Percentiles rank a stretch among this genome's conserved stretches.
These are phyloP conservation scores for Enteromius paludinosus DNA, from an alignment of 2,797 vertebrate genomes.

Conservation along the genomic window DNA sequence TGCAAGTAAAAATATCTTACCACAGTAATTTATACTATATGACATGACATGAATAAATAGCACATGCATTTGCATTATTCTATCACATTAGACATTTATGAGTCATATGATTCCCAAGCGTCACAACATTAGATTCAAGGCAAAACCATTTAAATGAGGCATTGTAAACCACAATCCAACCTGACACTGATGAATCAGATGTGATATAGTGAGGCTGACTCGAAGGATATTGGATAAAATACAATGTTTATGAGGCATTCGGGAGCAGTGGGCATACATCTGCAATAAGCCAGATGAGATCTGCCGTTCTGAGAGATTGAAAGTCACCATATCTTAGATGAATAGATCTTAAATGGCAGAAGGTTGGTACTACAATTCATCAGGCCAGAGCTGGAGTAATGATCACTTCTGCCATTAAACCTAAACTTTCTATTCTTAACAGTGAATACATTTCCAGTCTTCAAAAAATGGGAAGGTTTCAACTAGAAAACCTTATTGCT, in stretches of 20 bases:
- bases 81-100: constrained; percentile 40
- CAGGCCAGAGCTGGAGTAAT: neutral
- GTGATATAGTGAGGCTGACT: constrained; percentile 29
- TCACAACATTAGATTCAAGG: constrained; percentile 21
- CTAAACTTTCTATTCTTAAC: constrained; percentile 4
- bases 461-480: constrained; percentile 8
- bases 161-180: constrained; percentile 19
- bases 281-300: neutral
- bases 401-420: neutral
- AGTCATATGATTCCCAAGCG: constrained; percentile 36
- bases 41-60: constrained; percentile 59
- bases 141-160: constrained; percentile 20
- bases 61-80: constrained; percentile 58
- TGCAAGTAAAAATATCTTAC: constrained; percentile 32
- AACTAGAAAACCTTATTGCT: neutral
- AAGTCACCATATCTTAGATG: neutral
- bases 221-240: constrained; percentile 2
- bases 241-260: neutral
- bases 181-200: constrained; percentile 16
- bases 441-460: neutral
- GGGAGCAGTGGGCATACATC: neutral
- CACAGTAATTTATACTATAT: constrained; percentile 50
- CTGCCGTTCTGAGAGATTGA: constrained; percentile 18
- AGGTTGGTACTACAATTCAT: neutral
- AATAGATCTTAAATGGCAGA: neutral